A percentile compares a stretch with the other conserved stretches of the same genome.
Evolutionary conservation across 1,140 invertebrate species (phyloP).

Genomic region (Trachymyrmex cornetzi): DNA sequence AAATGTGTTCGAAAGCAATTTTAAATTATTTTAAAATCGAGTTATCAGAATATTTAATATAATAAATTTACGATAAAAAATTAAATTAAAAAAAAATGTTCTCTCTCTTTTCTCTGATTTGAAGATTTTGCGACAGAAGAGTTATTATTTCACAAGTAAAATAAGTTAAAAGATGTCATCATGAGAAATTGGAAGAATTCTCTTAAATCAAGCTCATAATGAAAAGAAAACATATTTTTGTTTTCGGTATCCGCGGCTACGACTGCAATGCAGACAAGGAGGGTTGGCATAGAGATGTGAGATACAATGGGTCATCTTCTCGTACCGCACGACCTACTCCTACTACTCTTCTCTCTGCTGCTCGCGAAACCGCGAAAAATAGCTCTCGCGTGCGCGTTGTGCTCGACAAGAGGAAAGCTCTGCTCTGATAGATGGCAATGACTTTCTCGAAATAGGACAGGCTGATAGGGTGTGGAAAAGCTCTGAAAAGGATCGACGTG

Average conservation of each 20-base stretch:
- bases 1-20: neutral
- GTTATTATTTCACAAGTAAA: slow-evolving; percentile 6
- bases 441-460: slow-evolving; percentile 58
- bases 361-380: slow-evolving; percentile 58
- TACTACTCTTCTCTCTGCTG: slow-evolving; percentile 8
- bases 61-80: too few species aligned
- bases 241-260: slow-evolving; percentile 23
- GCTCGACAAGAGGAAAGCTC: slow-evolving; percentile 56
- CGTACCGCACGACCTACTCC: slow-evolving; percentile 41
- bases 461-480: slow-evolving; percentile 43
- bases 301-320: slow-evolving; percentile 60
- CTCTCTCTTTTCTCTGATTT: too few species aligned
- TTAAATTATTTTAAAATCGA: neutral
- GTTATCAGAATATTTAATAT: too few species aligned
- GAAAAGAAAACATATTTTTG: slow-evolving; percentile 34
- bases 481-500: slow-evolving; percentile 21
- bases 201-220: slow-evolving; percentile 41
- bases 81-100: too few species aligned
- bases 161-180: slow-evolving; percentile 29
- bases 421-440: slow-evolving; percentile 59
- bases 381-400: slow-evolving; percentile 49
- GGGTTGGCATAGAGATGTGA: slow-evolving; percentile 33
- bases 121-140: too few species aligned
- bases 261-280: slow-evolving; percentile 46
- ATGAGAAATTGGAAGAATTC: neutral